Base-by-base conservation (phyloP, 2,113 vertebrate genomes). In the Gadus chalcogrammus region DNA sequence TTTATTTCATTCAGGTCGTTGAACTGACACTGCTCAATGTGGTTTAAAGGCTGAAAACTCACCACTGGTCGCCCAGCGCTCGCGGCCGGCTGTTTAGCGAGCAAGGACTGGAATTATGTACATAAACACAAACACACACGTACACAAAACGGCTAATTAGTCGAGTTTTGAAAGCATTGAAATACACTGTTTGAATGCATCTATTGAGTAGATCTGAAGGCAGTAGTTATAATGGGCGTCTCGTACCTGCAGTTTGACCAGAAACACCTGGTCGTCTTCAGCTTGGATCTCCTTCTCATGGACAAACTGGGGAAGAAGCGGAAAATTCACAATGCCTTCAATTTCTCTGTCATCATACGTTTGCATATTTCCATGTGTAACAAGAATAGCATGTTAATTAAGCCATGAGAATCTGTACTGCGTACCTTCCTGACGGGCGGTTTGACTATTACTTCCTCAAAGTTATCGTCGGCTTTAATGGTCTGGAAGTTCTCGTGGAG, bases 231-330 rank as follows among this genome's bases (percentile, higher is more conserved):
- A 31, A 31, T 31, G 31, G 31, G 5, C 5, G 31, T 73, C 35
- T 20, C 13, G 78, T 91, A 98, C 97, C 96, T 99, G 97, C 76
- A 96, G 92, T 89, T 98, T 99, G 84, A 96, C 93, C 75, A 99
- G 94, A 90, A 99, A 99, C 64, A 98, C 95, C 86, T 99, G 97
- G 84, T 99, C 97, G 78, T 99, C 97, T 91, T 99, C 97, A 70
- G 97, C 95, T 82, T 97, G 91, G 59, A 99, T 94, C 87, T 99
- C 97, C 87, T 99, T 99, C 86, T 99, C 97, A 18, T 99, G 96
- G 62, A 99, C 97, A 92, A 99, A 96, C 97, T 99, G 89, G 61
- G 90, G 90, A 56, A 71, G 84, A 56, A 9, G 5, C 17, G 56
- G 12, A 16, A 31, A 1, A 22, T 65, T 38, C 13, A 28, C 16